Evolutionary conservation across 2,888 invertebrate species (phyloP).

Genomic region (Sphinx pinastri): DNA sequence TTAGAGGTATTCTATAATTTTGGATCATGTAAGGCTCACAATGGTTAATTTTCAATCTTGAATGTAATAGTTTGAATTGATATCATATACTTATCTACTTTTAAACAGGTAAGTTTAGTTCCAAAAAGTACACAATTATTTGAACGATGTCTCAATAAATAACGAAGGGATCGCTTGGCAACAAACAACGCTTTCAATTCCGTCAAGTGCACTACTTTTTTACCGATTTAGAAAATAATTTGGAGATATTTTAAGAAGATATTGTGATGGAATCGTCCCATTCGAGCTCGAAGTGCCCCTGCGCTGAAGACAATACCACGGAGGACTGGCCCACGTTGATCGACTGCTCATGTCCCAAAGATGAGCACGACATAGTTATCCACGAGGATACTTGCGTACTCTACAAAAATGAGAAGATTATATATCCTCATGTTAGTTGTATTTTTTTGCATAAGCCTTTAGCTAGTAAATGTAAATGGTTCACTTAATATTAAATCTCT

Average conservation of each 20-base stretch:
- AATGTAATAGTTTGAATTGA: too few species aligned
- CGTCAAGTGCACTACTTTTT: constrained; percentile 14
- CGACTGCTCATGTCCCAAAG: constrained; percentile 61
- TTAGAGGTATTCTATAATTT: too few species aligned
- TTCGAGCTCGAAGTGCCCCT: constrained; percentile 50
- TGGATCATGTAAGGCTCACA: too few species aligned
- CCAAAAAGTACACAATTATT: background rate
- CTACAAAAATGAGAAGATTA: constrained; percentile 63
- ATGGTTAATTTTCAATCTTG: too few species aligned
- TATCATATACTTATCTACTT: too few species aligned
- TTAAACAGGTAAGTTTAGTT: too few species aligned
- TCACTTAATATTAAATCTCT: too few species aligned
- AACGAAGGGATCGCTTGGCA: constrained; percentile 43
- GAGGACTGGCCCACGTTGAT: constrained; percentile 42
- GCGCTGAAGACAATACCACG: constrained; percentile 49
- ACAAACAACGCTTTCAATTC: constrained; percentile 41
- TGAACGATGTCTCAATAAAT: background rate
- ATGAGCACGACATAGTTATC: constrained; percentile 61
- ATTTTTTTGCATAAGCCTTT: background rate
- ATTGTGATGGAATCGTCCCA: constrained; percentile 42
- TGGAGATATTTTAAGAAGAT: background rate
- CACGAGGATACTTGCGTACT: constrained; percentile 63
- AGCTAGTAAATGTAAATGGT: too few species aligned
- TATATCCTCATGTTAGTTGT: constrained; percentile 59
- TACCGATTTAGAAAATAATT: background rate